Percentiles rank a stretch among this genome's conserved stretches.
phyloP scores from a whole-genome alignment of 1,140 invertebrate species.

The Apis mellifera region Amel_HAv3.1 CM009944.2:7670501-7671000 shows the following conservation, averaged over 20 bases:
- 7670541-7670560: conserved; percentile 44
- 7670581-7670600: neutral
- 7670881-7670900: neutral
- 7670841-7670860: conserved; percentile 6
- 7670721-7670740: conserved; percentile 10
- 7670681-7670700: conserved; percentile 46
- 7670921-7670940: conserved; percentile 40
- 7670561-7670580: conserved; percentile 29
- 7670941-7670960: conserved; percentile 55
- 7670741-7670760: neutral
- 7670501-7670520: conserved; percentile 33
- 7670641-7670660: neutral
- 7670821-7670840: conserved; percentile 7
- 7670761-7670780: neutral
- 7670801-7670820: neutral
- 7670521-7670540: conserved; percentile 28
- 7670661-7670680: conserved; percentile 29
- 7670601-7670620: neutral
- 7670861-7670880: neutral
- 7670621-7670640: neutral
- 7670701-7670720: conserved; percentile 27
- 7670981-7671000: conserved; percentile 58
- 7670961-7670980: conserved; percentile 60
- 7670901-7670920: conserved; percentile 35
- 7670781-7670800: neutral